Conservation (phyloP, 2,797 vertebrate species). For the Catharus ustulatus region DNA sequence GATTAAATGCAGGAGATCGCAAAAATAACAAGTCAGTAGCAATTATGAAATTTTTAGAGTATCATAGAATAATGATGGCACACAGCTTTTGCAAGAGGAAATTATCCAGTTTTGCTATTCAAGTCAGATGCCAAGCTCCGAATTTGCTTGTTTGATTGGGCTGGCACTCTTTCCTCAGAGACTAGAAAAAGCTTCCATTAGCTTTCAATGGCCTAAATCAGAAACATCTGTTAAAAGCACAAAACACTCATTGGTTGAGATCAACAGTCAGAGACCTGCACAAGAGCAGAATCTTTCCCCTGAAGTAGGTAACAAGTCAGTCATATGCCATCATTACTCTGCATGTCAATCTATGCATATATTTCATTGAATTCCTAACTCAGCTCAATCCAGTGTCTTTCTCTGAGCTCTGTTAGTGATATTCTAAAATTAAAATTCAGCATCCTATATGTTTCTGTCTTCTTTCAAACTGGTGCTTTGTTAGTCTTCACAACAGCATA, state of each 20-base stretch:
- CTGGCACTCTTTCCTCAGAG: not conserved
- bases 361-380: not conserved
- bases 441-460: not conserved
- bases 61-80: slow-evolving; percentile 5
- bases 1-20: not conserved
- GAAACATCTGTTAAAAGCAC: slow-evolving; percentile 34
- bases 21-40: slow-evolving; percentile 25
- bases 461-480: not conserved
- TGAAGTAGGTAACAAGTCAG: not conserved
- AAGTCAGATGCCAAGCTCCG: not conserved
- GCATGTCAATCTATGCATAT: not conserved
- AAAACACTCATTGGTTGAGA: not conserved
- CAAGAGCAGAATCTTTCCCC: not conserved
- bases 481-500: not conserved
- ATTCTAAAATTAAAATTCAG: not conserved
- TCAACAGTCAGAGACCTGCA: not conserved
- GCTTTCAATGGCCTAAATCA: slow-evolving; percentile 48
- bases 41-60: slow-evolving; percentile 17
- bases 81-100: slow-evolving; percentile 28
- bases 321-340: not conserved
- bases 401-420: not conserved
- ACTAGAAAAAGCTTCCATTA: slow-evolving; percentile 32
- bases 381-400: not conserved
- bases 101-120: not conserved
- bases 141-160: slow-evolving; percentile 24